phyloP scores from a whole-genome alignment of 2,797 vertebrate genomes.

The Poeciliopsis paucimaculata region DNA sequence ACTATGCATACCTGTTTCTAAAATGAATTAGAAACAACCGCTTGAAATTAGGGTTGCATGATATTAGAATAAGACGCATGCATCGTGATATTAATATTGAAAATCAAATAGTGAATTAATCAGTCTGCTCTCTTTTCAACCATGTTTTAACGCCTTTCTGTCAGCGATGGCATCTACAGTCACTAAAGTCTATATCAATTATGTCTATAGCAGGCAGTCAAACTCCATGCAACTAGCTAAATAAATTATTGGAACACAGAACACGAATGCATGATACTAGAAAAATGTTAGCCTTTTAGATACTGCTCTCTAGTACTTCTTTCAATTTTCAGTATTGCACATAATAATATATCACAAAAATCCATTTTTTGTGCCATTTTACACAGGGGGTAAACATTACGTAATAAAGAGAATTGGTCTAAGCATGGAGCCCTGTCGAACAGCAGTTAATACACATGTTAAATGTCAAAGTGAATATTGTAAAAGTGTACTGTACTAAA shows the following conservation, averaged over 20 bases:
- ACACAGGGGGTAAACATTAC: neutral
- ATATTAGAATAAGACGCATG: neutral
- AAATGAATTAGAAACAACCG: neutral
- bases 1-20: neutral
- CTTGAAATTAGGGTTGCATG: neutral
- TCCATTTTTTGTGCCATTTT: neutral
- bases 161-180: neutral
- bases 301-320: neutral
- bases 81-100: neutral
- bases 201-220: neutral
- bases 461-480: neutral
- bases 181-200: neutral
- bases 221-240: neutral
- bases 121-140: neutral
- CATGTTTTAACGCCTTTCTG: neutral
- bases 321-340: neutral
- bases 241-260: neutral
- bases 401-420: neutral
- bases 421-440: neutral
- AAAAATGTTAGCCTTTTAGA: neutral
- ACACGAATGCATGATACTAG: neutral
- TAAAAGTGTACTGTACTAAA: neutral
- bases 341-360: no score
- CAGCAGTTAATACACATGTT: neutral
- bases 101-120: no score